Conservation (phyloP, 2,113 vertebrate species). For the Taurulus bubalis region DNA sequence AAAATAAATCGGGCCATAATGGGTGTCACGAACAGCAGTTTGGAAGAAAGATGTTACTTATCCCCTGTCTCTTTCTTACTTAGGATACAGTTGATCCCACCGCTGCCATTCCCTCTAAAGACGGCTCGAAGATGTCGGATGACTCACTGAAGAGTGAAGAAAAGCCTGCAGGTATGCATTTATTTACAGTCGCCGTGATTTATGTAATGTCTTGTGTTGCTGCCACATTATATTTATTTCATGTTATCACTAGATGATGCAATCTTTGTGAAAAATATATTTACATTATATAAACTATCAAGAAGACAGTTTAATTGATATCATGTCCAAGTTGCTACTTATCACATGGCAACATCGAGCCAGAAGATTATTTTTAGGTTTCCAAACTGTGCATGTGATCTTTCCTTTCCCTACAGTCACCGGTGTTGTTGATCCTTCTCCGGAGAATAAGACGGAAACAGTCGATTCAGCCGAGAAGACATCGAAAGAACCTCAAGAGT, state of each 20-base stretch:
- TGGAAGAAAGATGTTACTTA: neutral
- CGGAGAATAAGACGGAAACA: conserved; percentile 38
- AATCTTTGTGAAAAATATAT: neutral
- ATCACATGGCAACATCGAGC: neutral
- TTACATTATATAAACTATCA: neutral
- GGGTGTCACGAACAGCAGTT: neutral
- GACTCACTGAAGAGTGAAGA: conserved; percentile 46
- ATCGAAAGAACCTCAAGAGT: conserved; percentile 52
- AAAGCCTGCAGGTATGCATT: conserved; percentile 62
- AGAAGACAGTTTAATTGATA: no score
- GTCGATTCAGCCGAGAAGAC: conserved; percentile 11
- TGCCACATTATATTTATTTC: neutral
- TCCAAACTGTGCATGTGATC: neutral
- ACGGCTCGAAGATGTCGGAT: conserved; percentile 24
- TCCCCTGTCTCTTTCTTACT: neutral
- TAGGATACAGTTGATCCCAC: conserved; percentile 50
- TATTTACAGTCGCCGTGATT: neutral
- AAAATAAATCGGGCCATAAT: neutral
- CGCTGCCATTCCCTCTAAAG: conserved; percentile 32
- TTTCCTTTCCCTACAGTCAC: conserved; percentile 28
- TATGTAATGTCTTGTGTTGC: neutral
- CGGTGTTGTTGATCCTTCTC: conserved; percentile 11
- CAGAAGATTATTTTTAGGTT: neutral
- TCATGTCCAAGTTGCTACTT: neutral
- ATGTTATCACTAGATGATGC: neutral